Percentiles rank a stretch among this genome's conserved stretches.
phyloP scores from a whole-genome alignment of 2,888 invertebrate species.

The Trisateles emortualis region DNA sequence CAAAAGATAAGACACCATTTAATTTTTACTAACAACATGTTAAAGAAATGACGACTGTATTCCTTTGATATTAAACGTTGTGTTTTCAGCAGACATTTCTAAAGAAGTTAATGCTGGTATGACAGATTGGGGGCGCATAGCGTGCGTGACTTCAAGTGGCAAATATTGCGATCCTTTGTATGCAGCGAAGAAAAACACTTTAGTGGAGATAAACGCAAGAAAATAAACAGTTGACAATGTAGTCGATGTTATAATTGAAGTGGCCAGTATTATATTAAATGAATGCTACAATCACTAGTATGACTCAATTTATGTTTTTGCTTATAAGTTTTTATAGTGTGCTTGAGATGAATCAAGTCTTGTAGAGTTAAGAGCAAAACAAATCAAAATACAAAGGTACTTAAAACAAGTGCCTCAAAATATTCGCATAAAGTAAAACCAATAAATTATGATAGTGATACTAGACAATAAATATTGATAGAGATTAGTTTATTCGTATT shows the following conservation, averaged over 20 bases:
- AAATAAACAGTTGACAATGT: constrained; percentile 54
- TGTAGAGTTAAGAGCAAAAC: neutral
- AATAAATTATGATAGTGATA: constrained; percentile 36
- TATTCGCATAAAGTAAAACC: constrained; percentile 13
- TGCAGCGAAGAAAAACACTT: constrained; percentile 58
- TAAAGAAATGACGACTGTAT: constrained; percentile 33
- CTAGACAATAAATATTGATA: constrained; percentile 39
- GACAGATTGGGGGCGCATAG: constrained; percentile 56
- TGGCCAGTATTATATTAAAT: constrained; percentile 9
- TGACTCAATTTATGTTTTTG: constrained; percentile 4
- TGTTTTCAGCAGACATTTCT: constrained; percentile 18
- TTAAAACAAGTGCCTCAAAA: constrained; percentile 2
- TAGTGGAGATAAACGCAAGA: constrained; percentile 46
- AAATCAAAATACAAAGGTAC: neutral
- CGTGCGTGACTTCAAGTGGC: constrained; percentile 49
- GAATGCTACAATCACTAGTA: constrained; percentile 3
- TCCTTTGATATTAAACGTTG: constrained; percentile 36
- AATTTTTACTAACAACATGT: constrained; percentile 53
- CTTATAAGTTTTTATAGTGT: neutral
- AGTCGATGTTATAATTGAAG: constrained; percentile 26
- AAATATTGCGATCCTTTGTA: constrained; percentile 55
- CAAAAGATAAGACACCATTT: constrained; percentile 63
- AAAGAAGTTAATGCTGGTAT: constrained; percentile 47
- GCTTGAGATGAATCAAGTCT: neutral
- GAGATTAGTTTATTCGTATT: constrained; percentile 17